phyloP scores from a whole-genome alignment of 2,797 vertebrate species.

The Gallinago nigripennis region DNA sequence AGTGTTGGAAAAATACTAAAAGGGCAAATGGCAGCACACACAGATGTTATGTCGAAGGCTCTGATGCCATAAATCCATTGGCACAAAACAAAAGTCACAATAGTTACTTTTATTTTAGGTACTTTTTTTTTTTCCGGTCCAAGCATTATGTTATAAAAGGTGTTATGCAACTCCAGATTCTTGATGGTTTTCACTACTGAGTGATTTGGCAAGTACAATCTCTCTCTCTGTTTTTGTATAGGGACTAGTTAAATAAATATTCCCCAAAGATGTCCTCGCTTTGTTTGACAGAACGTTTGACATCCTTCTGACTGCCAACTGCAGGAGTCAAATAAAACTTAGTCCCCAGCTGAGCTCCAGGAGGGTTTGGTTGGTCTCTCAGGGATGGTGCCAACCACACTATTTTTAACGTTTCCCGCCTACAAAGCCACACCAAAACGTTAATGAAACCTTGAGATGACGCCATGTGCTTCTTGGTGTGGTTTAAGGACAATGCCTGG shows the following conservation, averaged over 20 bases:
- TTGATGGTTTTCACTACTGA: background rate
- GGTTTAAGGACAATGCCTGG: background rate
- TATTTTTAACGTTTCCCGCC: conserved; percentile 40
- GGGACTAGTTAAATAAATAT: background rate
- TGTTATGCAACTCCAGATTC: background rate
- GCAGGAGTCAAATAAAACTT: background rate
- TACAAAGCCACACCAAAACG: background rate
- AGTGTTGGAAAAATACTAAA: conserved; percentile 53
- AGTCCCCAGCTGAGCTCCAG: background rate
- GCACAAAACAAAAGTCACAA: conserved; percentile 15
- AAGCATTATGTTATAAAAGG: conserved; percentile 10
- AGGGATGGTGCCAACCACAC: background rate
- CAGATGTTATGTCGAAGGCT: background rate
- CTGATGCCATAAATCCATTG: conserved; percentile 47
- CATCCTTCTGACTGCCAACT: background rate
- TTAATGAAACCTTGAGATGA: background rate
- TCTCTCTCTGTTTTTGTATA: background rate
- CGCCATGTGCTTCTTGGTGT: background rate
- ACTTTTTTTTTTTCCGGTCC: conserved; percentile 25
- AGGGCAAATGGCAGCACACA: conserved; percentile 36
- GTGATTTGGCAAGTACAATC: background rate
- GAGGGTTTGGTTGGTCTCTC: background rate
- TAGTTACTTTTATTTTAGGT: conserved; percentile 2
- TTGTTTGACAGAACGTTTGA: background rate
- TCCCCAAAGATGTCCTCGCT: background rate